Evolutionary conservation across 1,140 invertebrate species (phyloP), one percentile per base, ranked within the genome.

Genomic region (Ephestia elutella): DNA sequence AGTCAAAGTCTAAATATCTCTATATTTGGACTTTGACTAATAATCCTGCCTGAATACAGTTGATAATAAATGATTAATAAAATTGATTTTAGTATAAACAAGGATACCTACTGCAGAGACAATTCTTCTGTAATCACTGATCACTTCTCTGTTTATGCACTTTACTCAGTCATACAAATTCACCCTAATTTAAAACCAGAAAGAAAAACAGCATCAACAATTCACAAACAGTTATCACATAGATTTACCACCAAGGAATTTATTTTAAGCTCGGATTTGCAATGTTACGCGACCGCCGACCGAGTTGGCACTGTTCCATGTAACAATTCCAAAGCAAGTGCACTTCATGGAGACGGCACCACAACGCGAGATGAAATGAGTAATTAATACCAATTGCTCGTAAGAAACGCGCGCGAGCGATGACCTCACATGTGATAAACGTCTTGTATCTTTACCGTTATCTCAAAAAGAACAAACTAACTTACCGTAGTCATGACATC

Each of bases 271-370:
- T 15, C 9, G 3, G 30, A 32, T 35, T 28, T 38, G 49, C 48
- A 60, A 59, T 68, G 53, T 68, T 72, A 70, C 69, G 68, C 69
- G 63, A 68, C 58, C 49, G 63, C 57, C 74, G 74, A 71, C 71
- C 71, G 71, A 77, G 63, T 81, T 85, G 82, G 82, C 82, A 82
- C 64, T 72, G 63, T 63, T 75, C 82, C 82, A 85, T 73, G 51
- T 68, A 63, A 65, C 72, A 70, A 63, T 55, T 59, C 30, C 38
- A 15, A 44, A 44, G 5, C 38, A 44, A 44, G 13, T 15, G 13
- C 13, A 44, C 15, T n/a, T 44, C 15, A 44, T 8, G 38, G 5
- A 44, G 5, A 44, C 38, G 13, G 30, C 10, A 15, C 10, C n/a
- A 19, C 56, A 56, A 32, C 57, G 56, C 67, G 62, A 51, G 56